Evolutionary conservation across 2,797 vertebrate species (phyloP).

Genomic region (Potorous gilbertii): DNA sequence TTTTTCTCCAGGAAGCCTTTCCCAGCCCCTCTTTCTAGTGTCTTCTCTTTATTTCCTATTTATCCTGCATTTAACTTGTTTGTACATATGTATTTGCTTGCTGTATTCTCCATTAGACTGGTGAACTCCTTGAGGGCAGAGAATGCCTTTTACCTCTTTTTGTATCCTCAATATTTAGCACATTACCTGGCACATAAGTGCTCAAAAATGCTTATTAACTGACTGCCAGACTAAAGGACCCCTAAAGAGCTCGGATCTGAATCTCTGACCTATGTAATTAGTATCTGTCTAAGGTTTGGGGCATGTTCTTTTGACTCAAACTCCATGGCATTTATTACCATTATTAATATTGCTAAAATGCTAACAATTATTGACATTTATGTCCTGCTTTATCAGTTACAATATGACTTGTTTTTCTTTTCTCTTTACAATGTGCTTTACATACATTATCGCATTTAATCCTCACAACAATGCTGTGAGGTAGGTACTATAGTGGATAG

Average conservation of each 20-base stretch:
- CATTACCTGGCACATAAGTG: background rate
- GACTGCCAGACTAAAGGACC: background rate
- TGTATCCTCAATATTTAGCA: background rate
- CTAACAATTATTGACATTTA: background rate
- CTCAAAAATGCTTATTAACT: background rate
- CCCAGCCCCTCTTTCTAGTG: background rate
- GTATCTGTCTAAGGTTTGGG: background rate
- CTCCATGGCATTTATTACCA: background rate
- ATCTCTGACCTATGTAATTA: background rate
- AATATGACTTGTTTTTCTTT: background rate
- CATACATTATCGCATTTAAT: background rate
- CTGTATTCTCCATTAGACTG: background rate
- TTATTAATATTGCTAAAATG: background rate
- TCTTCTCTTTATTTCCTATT: background rate
- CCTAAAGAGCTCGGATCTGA: background rate
- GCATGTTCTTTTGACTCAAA: background rate
- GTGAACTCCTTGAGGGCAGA: background rate
- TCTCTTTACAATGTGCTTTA: background rate
- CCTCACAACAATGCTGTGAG: background rate
- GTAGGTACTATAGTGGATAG: background rate
- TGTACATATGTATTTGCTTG: background rate
- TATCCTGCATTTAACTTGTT: background rate
- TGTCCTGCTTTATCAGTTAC: background rate
- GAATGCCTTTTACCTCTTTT: background rate
- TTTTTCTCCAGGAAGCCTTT: background rate